A percentile compares a stretch with the other conserved stretches of the same genome.
Evolutionary conservation across 2,797 vertebrate genomes (phyloP).

Genomic region (Enteromius afrohamiltoni): DNA sequence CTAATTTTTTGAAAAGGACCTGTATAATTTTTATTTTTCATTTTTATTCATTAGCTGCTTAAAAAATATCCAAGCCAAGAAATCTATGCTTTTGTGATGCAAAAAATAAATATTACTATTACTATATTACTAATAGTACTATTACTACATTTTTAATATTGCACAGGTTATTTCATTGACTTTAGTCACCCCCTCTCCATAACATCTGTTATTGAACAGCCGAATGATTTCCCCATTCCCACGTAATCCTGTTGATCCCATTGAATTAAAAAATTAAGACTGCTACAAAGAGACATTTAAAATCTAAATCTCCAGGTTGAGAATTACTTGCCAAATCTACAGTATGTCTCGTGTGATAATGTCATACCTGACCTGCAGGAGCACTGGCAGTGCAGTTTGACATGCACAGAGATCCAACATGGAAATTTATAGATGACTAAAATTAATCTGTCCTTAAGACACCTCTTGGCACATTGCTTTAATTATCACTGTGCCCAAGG

Average conservation of each 20-base stretch:
- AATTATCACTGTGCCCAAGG: background rate
- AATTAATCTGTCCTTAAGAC: background rate
- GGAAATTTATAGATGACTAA: conserved; percentile 21
- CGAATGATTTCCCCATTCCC: background rate
- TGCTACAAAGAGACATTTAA: background rate
- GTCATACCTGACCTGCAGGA: background rate
- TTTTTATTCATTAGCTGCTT: background rate
- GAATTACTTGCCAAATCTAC: conserved; percentile 2
- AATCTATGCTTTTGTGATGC: too few species aligned
- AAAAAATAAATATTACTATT: too few species aligned
- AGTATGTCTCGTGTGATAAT: background rate
- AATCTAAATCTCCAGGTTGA: background rate
- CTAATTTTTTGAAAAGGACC: too few species aligned
- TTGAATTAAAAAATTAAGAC: background rate
- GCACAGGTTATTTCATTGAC: background rate
- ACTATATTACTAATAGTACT: too few species aligned
- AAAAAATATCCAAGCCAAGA: background rate
- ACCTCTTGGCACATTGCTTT: background rate
- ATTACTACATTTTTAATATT: too few species aligned
- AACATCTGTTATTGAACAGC: background rate
- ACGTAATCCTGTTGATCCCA: background rate
- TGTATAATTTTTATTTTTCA: too few species aligned
- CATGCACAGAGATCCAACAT: background rate
- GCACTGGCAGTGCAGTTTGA: background rate
- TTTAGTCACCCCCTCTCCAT: background rate